Percentiles rank a stretch among this genome's conserved stretches.
Evolutionary conservation across 1,140 invertebrate genomes (phyloP).

Genomic region (Drosophila tristis): DNA sequence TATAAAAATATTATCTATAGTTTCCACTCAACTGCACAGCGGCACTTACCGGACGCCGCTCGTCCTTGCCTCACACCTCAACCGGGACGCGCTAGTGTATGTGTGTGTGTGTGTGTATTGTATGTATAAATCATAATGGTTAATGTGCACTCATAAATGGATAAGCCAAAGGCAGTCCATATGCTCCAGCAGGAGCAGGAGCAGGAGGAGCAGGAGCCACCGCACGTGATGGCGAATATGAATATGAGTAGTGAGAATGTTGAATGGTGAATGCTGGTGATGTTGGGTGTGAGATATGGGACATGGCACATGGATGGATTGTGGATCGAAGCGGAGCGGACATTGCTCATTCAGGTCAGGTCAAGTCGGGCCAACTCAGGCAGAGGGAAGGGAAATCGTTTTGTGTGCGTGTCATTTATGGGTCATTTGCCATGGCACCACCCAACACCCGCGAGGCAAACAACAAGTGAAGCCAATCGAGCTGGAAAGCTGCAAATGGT

Average conservation of each 20-base stretch:
- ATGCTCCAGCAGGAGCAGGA: constrained; percentile 31
- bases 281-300: not conserved
- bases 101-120: not conserved
- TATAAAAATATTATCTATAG: constrained; percentile 83
- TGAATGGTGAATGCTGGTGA: constrained; percentile 15
- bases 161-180: constrained; percentile 56
- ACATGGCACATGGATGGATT: constrained; percentile 4
- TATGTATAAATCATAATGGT: constrained; percentile 74
- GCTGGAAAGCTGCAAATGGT: constrained; percentile 3
- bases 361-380: constrained; percentile 33
- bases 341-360: constrained; percentile 57
- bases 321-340: constrained; percentile 13
- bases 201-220: not conserved
- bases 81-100: not conserved
- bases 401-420: constrained; percentile 62
- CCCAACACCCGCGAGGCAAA: not conserved
- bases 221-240: constrained; percentile 19
- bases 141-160: constrained; percentile 80
- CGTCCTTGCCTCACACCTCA: constrained; percentile 5
- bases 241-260: constrained; percentile 11
- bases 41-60: constrained; percentile 75
- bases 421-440: constrained; percentile 57
- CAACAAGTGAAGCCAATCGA: constrained; percentile 22
- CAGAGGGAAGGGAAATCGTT: constrained; percentile 44
- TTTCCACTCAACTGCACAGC: constrained; percentile 81